A percentile compares a stretch with the other conserved stretches of the same genome.
These are phyloP conservation scores for Rallus limicola DNA, from an alignment of 2,113 vertebrate genomes.

Conservation along the genomic window DNA sequence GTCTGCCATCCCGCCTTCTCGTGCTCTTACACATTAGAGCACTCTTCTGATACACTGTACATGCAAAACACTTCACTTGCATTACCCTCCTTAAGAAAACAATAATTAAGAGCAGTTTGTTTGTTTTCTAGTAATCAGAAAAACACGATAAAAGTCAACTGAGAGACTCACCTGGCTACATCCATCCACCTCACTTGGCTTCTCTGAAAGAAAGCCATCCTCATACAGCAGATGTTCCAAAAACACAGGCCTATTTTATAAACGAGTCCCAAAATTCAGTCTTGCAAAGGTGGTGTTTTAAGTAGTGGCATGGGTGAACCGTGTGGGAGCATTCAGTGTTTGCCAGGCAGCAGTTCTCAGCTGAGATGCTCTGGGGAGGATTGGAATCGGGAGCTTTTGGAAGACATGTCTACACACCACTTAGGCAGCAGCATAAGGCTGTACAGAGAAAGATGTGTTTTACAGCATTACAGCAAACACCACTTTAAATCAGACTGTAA, in stretches of 20 bases:
- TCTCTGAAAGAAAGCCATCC: not conserved
- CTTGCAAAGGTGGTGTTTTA: not conserved
- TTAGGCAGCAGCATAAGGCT: not conserved
- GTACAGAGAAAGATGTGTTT: not conserved
- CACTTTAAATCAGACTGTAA: not conserved
- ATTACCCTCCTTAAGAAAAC: not conserved
- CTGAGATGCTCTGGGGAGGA: not conserved
- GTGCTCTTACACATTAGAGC: not conserved
- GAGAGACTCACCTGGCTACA: not conserved
- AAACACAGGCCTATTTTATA: not conserved
- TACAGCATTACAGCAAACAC: not conserved
- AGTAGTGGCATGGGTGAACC: not conserved
- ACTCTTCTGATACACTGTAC: not conserved
- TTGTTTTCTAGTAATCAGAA: not conserved
- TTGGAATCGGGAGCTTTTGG: not conserved
- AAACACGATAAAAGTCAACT: not conserved
- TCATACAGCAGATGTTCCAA: not conserved
- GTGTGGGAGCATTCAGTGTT: not conserved
- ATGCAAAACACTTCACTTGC: not conserved
- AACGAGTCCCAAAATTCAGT: not conserved
- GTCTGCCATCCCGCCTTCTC: not conserved
- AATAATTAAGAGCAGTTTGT: not conserved
- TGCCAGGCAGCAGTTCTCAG: not conserved
- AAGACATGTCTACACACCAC: rapidly evolving
- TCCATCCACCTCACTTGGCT: not conserved